Evolutionary conservation across 2,797 vertebrate genomes (phyloP).

Genomic region (Syndactyla subalaris): DNA sequence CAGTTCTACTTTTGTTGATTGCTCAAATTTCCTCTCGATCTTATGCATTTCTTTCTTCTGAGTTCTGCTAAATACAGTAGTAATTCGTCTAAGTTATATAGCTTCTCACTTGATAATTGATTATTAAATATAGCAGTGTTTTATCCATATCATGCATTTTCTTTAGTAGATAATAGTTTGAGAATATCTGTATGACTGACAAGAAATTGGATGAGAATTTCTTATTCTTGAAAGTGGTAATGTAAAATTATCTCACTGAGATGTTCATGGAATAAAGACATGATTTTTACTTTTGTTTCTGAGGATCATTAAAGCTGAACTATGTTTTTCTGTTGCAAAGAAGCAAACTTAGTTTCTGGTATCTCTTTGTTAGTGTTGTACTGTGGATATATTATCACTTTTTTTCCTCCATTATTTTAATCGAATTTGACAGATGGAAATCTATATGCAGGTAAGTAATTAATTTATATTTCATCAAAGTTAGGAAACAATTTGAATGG

Average conservation of each 20-base stretch:
- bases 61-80: neutral
- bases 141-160: neutral
- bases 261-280: neutral
- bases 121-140: neutral
- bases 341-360: neutral
- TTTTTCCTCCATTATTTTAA: neutral
- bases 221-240: neutral
- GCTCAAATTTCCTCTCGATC: neutral
- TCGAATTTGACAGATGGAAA: neutral
- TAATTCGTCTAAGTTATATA: neutral
- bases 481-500: conserved; percentile 36
- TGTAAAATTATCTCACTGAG: neutral
- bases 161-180: neutral
- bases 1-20: neutral
- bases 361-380: neutral
- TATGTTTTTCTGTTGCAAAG: neutral
- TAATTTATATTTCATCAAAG: conserved; percentile 32
- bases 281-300: neutral
- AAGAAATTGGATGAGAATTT: neutral
- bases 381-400: neutral
- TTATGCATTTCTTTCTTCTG: neutral
- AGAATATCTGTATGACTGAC: neutral
- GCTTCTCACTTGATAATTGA: neutral
- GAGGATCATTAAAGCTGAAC: neutral
- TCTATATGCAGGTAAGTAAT: conserved; percentile 14